These are phyloP conservation scores for Cryptomyrus ogoouensis DNA, from an alignment of 2,113 vertebrate species.

Conservation along the genomic window DNA sequence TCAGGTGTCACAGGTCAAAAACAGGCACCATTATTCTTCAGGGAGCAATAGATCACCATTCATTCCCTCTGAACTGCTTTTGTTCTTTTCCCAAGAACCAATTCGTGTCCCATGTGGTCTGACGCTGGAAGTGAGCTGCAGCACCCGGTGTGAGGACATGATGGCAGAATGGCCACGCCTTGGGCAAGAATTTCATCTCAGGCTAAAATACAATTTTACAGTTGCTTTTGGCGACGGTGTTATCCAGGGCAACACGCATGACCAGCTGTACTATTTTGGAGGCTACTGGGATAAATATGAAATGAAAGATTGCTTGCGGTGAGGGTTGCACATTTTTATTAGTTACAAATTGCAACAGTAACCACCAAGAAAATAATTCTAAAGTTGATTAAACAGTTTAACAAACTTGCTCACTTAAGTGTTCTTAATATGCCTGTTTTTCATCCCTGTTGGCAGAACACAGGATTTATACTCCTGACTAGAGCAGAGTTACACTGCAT, in stretches of 20 bases:
- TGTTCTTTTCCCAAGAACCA: background rate
- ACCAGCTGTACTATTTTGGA: background rate
- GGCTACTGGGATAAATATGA: background rate
- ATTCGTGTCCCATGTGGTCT: background rate
- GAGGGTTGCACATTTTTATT: background rate
- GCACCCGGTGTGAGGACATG: background rate
- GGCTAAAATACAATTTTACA: background rate
- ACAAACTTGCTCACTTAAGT: background rate
- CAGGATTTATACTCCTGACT: background rate
- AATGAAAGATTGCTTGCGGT: background rate
- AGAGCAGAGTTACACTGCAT: background rate
- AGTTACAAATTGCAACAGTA: background rate
- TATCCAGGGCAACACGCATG: background rate
- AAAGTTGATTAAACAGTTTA: background rate
- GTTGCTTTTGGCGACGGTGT: background rate
- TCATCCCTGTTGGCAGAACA: background rate
- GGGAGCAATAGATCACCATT: background rate
- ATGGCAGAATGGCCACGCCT: background rate
- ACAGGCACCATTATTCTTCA: background rate
- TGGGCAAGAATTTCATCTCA: background rate
- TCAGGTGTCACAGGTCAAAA: background rate
- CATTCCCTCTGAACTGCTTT: background rate
- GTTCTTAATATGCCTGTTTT: background rate
- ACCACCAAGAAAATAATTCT: background rate
- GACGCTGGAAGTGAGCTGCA: background rate